These are phyloP conservation scores for Campylorhamphus procurvoides DNA, from an alignment of 2,113 vertebrate species.

Conservation along the genomic window DNA sequence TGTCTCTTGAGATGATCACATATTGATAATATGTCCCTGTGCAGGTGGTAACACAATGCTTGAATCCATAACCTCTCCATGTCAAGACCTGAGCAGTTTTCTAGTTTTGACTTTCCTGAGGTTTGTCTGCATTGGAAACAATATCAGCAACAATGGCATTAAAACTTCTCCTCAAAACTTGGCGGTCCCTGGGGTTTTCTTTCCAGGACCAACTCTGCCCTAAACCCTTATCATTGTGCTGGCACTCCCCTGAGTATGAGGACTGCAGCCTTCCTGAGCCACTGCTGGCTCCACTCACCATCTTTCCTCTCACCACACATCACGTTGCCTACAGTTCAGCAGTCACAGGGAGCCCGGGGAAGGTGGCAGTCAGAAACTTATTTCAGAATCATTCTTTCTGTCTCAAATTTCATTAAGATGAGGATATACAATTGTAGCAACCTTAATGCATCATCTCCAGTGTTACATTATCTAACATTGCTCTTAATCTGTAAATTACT, in stretches of 20 bases:
- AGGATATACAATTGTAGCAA: not conserved
- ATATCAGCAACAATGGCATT: not conserved
- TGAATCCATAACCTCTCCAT: not conserved
- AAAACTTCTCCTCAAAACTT: not conserved
- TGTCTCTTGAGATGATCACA: not conserved
- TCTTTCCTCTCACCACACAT: not conserved
- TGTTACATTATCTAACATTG: not conserved
- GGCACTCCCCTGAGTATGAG: not conserved
- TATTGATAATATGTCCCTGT: not conserved
- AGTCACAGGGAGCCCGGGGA: not conserved
- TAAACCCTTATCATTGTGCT: not conserved
- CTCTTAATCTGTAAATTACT: not conserved
- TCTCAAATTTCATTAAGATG: not conserved
- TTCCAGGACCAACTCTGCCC: not conserved
- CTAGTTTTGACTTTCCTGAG: not conserved
- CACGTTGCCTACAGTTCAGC: not conserved
- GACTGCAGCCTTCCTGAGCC: not conserved
- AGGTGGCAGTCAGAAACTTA: not conserved
- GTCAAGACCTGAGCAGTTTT: not conserved
- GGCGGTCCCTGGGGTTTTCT: not conserved
- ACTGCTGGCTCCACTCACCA: accelerated
- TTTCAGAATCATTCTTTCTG: not conserved
- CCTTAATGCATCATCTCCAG: not conserved
- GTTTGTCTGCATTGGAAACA: not conserved
- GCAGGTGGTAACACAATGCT: not conserved